These are phyloP conservation scores for Pemphredon lugubris DNA, from an alignment of 2,888 invertebrate species.

Conservation along the genomic window DNA sequence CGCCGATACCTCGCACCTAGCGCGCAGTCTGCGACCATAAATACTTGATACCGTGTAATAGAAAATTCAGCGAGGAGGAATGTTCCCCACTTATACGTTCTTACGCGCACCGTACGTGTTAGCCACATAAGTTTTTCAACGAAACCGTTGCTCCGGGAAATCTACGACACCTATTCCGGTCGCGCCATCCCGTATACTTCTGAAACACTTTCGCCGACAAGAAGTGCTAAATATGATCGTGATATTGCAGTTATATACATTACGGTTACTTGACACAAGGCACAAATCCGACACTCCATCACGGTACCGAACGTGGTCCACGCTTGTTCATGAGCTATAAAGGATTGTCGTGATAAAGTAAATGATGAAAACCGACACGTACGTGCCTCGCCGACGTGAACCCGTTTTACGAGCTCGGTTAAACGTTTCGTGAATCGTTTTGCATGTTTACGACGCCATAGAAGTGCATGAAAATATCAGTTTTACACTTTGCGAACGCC, in stretches of 20 bases:
- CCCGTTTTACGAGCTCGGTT: constrained; percentile 54
- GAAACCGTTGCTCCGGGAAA: constrained; percentile 4
- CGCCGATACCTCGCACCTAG: no score
- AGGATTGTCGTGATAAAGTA: constrained; percentile 66
- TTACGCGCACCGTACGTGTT: neutral
- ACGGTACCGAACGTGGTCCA: constrained; percentile 44
- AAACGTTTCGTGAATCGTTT: constrained; percentile 54
- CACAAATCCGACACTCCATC: constrained; percentile 65
- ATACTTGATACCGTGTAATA: no score
- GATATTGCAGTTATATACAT: constrained; percentile 52
- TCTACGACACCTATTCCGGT: constrained; percentile 3
- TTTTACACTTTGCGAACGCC: constrained; percentile 18
- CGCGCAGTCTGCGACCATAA: no score
- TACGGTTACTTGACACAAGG: constrained; percentile 58
- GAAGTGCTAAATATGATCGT: constrained; percentile 42
- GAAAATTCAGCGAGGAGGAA: no score
- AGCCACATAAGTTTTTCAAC: constrained; percentile 2
- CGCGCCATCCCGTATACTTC: constrained; percentile 7
- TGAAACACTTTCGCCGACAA: constrained; percentile 32
- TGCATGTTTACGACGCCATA: constrained; percentile 39
- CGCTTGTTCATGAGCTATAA: constrained; percentile 64
- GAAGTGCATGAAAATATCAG: constrained; percentile 33
- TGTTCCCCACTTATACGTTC: neutral
- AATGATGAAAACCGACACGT: constrained; percentile 66
- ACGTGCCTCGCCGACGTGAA: constrained; percentile 56